Base-by-base conservation (phyloP, 2,888 invertebrate genomes). In the Emmelina monodactyla region DNA sequence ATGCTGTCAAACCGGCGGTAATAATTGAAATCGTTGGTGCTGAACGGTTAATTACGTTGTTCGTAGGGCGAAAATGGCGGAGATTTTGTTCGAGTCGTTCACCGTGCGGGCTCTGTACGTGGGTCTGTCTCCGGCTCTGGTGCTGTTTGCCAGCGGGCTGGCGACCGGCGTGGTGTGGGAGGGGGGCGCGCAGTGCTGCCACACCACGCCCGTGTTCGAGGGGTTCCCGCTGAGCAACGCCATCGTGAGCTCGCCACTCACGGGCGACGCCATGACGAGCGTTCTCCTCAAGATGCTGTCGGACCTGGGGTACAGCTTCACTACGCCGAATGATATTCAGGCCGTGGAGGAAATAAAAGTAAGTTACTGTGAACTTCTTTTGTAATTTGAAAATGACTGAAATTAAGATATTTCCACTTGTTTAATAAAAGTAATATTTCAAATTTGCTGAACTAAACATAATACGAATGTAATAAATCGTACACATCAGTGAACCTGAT, bases 301-400 rank as follows among this genome's bases (percentile, higher is more conserved):
- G 39, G 88, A 89, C 59, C 84, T 90, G 55, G 93, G 93, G 49
- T 93, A 92, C 79, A 88, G 88, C 41, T 92, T 94, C 84, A 92
- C 91, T 50, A 94, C 94, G 64, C 90, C 89, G 31, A 87, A 87
- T 58, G 94, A 94, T 69, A 83, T 87, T 54, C 94, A 95, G 83
- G 88, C 95, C 54, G 88, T 95, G 39, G 87, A 94, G 56, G 88
- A 91, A 68, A 94, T 96, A 65, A 95, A 95, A 84, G 94, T 94
- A 66, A 6, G 19, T 19, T 19, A 6, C 5, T 19, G 19, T n/a
- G n/a, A n/a, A n/a, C n/a, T n/a, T n/a, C n/a, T n/a, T n/a, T n/a
- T n/a, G n/a, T n/a, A n/a, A n/a, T n/a, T n/a, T n/a, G n/a, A n/a
- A n/a, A n/a, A n/a, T n/a, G n/a, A n/a, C n/a, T n/a, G n/a, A n/a